Conservation (phyloP, 35 echinoderm and acorn worm species). For the Apostichopus japonicus region DNA sequence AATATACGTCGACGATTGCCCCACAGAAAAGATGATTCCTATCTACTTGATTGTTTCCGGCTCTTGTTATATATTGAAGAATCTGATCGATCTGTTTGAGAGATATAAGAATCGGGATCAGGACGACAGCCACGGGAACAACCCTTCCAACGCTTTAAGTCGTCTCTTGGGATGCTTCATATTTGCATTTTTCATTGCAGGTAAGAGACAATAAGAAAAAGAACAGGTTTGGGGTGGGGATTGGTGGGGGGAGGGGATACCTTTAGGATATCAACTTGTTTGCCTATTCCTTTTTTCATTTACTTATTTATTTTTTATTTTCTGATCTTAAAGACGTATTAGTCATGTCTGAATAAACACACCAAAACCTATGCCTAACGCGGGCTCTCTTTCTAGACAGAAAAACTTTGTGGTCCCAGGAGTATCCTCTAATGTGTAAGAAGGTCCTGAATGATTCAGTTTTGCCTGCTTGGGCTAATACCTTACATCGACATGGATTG, state of each 20-base stretch:
- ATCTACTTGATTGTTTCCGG: slow-evolving; percentile 86
- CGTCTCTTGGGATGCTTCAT: slow-evolving; percentile 76
- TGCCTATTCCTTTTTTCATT: background rate
- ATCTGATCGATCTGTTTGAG: slow-evolving; percentile 66
- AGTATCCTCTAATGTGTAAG: too few relatives aligned
- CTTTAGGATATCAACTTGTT: too few relatives aligned
- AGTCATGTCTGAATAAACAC: too few relatives aligned
- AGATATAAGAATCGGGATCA: background rate
- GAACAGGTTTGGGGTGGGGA: too few relatives aligned
- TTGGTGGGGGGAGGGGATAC: too few relatives aligned
- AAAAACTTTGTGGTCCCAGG: too few relatives aligned
- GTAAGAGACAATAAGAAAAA: slow-evolving; percentile 48
- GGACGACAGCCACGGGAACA: slow-evolving; percentile 47
- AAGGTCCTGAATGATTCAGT: too few relatives aligned
- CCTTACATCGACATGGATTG: too few relatives aligned
- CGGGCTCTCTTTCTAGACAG: too few relatives aligned
- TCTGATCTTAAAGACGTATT: too few relatives aligned
- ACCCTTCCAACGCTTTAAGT: slow-evolving; percentile 52
- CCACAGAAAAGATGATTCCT: slow-evolving; percentile 68
- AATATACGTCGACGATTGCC: slow-evolving; percentile 78
- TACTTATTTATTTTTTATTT: background rate
- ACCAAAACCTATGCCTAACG: too few relatives aligned
- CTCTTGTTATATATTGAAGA: slow-evolving; percentile 68
- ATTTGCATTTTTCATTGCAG: slow-evolving; percentile 91
- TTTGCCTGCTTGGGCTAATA: too few relatives aligned